A percentile compares a stretch with the other conserved stretches of the same genome.
Evolutionary conservation across 1,140 invertebrate species (phyloP).

Genomic region (Musca domestica): DNA sequence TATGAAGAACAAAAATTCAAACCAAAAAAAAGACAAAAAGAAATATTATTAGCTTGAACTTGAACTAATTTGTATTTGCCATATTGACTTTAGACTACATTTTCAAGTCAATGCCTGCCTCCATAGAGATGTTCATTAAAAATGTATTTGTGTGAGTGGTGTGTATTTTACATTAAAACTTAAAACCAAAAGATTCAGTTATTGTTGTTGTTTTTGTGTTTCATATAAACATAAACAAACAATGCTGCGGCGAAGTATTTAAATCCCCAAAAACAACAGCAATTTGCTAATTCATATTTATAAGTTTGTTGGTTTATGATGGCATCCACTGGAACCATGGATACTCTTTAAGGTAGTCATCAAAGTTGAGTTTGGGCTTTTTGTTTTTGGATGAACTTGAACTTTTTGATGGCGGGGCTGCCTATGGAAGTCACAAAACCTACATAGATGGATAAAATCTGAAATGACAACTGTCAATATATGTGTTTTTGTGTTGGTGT

Average conservation of each 20-base stretch:
- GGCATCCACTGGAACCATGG: not conserved
- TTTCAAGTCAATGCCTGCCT: not conserved
- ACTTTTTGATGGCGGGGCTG: too few species aligned
- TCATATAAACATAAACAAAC: too few species aligned
- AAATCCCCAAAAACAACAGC: not conserved
- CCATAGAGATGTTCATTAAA: not conserved
- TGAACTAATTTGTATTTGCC: slow-evolving; percentile 21
- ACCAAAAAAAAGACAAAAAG: not conserved
- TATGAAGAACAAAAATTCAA: not conserved
- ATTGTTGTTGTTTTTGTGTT: too few species aligned
- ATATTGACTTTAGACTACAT: not conserved
- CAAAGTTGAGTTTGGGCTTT: too few species aligned
- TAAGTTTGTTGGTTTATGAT: not conserved
- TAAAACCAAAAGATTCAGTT: too few species aligned
- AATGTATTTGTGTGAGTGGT: too few species aligned
- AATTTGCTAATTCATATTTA: slow-evolving; percentile 8
- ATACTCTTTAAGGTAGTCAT: not conserved
- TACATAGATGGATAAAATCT: too few species aligned
- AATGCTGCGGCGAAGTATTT: too few species aligned
- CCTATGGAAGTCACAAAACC: too few species aligned
- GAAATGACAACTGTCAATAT: too few species aligned
- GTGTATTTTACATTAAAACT: too few species aligned
- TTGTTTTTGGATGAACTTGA: not conserved
- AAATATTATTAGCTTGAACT: slow-evolving; percentile 17
- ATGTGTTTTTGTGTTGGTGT: too few species aligned